phyloP scores from a whole-genome alignment of 2,888 invertebrate genomes.

The Diachrysia chrysitis region DNA sequence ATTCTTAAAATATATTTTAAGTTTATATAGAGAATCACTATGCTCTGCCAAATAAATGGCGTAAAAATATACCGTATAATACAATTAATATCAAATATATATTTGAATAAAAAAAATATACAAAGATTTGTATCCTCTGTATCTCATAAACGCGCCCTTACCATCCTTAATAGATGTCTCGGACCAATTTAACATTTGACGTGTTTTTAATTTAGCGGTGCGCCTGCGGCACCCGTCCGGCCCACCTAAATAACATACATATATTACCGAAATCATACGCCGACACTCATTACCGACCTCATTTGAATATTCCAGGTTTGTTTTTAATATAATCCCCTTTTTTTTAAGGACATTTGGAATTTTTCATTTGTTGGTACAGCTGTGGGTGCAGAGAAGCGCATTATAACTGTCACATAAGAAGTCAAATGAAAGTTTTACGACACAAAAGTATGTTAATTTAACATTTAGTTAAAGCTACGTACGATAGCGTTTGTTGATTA shows the following conservation, averaged over 20 bases:
- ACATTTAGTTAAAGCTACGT: background rate
- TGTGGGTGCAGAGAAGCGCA: background rate
- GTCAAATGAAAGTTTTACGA: background rate
- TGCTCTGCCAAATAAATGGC: too few species aligned
- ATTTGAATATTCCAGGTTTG: conserved; percentile 75
- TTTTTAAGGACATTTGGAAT: conserved; percentile 32
- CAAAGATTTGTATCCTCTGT: conserved; percentile 9
- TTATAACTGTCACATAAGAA: background rate
- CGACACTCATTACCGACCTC: conserved; percentile 82
- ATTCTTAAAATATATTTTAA: too few species aligned
- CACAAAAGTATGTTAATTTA: background rate
- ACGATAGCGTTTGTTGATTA: background rate
- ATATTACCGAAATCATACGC: conserved; percentile 84
- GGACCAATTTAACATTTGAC: conserved; percentile 89
- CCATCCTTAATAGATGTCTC: conserved; percentile 88
- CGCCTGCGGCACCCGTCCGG: conserved; percentile 86
- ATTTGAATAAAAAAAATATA: too few species aligned
- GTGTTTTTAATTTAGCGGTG: conserved; percentile 89
- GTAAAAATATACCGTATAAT: too few species aligned
- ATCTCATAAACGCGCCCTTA: conserved; percentile 69
- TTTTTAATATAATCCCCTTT: conserved; percentile 45
- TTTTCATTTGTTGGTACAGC: background rate
- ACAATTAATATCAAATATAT: too few species aligned
- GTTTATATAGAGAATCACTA: too few species aligned
- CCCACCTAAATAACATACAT: conserved; percentile 82